phyloP scores from a whole-genome alignment of 2,113 vertebrate genomes.

The Larimichthys polyactis region DNA sequence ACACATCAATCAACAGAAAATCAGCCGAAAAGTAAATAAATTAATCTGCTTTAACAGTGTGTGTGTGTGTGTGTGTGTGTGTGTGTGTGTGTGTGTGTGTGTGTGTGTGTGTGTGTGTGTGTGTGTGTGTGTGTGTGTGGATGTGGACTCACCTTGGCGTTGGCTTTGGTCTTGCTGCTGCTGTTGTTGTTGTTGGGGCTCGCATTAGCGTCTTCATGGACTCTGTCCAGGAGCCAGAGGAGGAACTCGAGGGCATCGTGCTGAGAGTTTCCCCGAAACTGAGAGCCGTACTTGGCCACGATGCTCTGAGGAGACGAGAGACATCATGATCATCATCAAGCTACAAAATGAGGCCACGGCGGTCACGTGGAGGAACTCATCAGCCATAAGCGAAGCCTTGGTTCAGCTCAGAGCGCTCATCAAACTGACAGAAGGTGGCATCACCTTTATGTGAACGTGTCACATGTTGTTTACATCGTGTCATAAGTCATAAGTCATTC shows the following conservation, averaged over 20 bases:
- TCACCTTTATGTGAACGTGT: too few species aligned
- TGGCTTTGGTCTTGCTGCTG: conserved; percentile 68
- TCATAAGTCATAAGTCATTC: conserved; percentile 15
- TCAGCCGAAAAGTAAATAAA: background rate
- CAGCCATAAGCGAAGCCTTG: background rate
- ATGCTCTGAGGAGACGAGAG: conserved; percentile 83
- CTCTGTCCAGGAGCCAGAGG: conserved; percentile 93
- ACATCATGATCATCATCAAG: conserved; percentile 22
- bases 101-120: too few species aligned
- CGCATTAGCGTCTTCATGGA: conserved; percentile 91
- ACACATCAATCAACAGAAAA: background rate
- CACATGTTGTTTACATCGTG: background rate
- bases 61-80: too few species aligned
- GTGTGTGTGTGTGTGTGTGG: too few species aligned
- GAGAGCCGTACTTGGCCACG: conserved; percentile 91
- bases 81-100: too few species aligned
- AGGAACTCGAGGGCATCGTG: conserved; percentile 97
- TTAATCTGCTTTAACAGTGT: too few species aligned
- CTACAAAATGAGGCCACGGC: background rate
- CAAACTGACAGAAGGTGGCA: background rate
- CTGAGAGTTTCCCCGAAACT: conserved; percentile 94
- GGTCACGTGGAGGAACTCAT: conserved; percentile 4
- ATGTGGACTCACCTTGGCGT: conserved; percentile 84
- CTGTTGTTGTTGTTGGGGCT: conserved; percentile 74
- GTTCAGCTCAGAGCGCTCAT: background rate